Evolutionary conservation across 2,113 vertebrate species (phyloP), one percentile per base, ranked within the genome.

Genomic region (Oophaga pumilio): DNA sequence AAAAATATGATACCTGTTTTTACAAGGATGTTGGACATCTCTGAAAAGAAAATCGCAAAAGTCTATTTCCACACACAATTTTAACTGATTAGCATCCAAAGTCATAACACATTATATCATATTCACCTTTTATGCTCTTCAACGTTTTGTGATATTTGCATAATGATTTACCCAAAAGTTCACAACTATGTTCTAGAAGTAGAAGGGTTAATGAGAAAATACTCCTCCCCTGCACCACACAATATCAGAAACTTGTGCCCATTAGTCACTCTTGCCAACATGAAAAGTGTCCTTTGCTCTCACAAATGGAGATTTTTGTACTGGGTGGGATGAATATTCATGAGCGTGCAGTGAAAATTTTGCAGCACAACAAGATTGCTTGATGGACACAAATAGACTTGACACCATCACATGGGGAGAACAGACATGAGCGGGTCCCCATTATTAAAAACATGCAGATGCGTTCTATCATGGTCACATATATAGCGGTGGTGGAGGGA

Each of bases 401-500:
- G 82, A 73, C 68, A 52, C 24, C 24, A 20, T 84, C 28, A 84
- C 66, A 49, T 10, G 66, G 10, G 66, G 24, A 56, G 53, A 69
- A 53, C 15, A 17, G 20, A 49, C 28, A 76, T 15, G 69, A 71
- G 11, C 17, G 52, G 66, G 10, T 43, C 13, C 17, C 26, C 71
- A 11, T 24, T 57, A 20, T 0, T 68, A 43, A 57, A 80, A 14
- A 73, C 52, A 80, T 73, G 9, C n/a, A 10, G 68, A 59, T 9
- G 0, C 4, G 43, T 87, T 69, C 2, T 59, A n/a, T 79, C 24
- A 24, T 26, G 12, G 10, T 18, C 74, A 68, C n/a, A 53, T 13
- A 43, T 76, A 57, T 76, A 24, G 90, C 85, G 87, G 66, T 86
- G 81, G 66, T 86, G 78, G 33, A 89, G 90, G 86, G 76, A 85